Base-by-base conservation (phyloP, 2,113 vertebrate genomes). In the Agapornis roseicollis region DNA sequence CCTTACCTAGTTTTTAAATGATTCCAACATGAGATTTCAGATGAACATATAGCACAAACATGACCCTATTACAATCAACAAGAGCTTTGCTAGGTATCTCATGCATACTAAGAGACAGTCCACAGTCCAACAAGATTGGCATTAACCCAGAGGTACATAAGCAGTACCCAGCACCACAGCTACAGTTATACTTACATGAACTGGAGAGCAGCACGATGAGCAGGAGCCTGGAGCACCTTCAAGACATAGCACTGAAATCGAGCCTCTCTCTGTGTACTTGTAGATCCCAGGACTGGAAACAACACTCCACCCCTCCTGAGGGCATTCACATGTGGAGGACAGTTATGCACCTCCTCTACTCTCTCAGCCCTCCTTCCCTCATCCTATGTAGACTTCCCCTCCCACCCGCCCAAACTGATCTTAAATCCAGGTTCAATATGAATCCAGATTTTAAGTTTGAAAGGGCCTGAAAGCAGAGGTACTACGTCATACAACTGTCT, bases 321-420 rank as follows among this genome's bases (percentile, higher is more conserved):
- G 6, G 8, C 5, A 27, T 8, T 13, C 1, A 1, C 9, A 11
- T 1, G 0, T 4, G 20, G 13, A 71, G 3, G 1, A 29, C 13
- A 3, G 9, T n/a, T 9, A 37, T 2, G 1, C 12, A 27, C 6
- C n/a, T 22, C 19, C 13, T 65, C 50, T 42, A 1, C n/a, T 61
- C 35, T 19, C 24, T 50, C 52, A 37, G 11, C 27, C 15, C 3
- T 4, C 15, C 13, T 46, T 24, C 28, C 19, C 53, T 29, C 65
- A 82, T 10, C 9, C 15, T 9, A 8, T 0, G 0, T 3, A 33
- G 16, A 23, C 20, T 11, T 23, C 7, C 52, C 18, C n/a, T 13
- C 12, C 31, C 20, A 20, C 31, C 11, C 19, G 5, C 55, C 13
- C 31, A 35, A 58, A 58, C 33, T 58, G 4, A 3, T 24, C 20